These are phyloP conservation scores for Oreocharis arfaki DNA, from an alignment of 2,113 vertebrate genomes.

Conservation along the genomic window DNA sequence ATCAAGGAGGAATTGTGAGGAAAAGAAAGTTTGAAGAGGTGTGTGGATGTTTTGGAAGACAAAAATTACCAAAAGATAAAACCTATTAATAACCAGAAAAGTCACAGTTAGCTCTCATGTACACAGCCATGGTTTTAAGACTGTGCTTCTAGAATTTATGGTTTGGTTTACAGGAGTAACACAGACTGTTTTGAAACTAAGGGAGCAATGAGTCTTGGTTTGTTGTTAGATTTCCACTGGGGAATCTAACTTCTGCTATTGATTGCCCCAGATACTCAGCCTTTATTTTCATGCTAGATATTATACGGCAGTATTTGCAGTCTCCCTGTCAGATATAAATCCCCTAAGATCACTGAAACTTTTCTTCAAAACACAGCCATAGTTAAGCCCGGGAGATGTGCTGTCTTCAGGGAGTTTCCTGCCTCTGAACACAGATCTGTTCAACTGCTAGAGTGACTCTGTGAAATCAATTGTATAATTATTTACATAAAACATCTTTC, in stretches of 20 bases:
- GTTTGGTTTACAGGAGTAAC: neutral
- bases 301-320: neutral
- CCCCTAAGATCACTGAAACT: neutral
- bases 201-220: neutral
- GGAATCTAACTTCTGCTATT: neutral
- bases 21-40: neutral
- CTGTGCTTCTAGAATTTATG: neutral
- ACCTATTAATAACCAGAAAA: neutral
- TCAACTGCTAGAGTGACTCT: neutral
- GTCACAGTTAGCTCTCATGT: neutral
- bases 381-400: neutral
- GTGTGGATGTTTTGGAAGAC: neutral
- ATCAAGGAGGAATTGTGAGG: neutral
- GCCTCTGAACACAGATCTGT: neutral
- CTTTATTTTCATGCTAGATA: neutral
- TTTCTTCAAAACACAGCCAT: neutral
- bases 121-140: neutral
- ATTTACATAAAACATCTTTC: neutral
- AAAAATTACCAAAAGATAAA: neutral
- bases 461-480: neutral
- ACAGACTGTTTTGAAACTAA: neutral
- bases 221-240: neutral
- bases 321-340: neutral
- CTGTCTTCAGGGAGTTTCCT: neutral
- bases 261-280: neutral